Base-by-base conservation (phyloP, 2,888 invertebrate species). In the Idaea aversata region DNA sequence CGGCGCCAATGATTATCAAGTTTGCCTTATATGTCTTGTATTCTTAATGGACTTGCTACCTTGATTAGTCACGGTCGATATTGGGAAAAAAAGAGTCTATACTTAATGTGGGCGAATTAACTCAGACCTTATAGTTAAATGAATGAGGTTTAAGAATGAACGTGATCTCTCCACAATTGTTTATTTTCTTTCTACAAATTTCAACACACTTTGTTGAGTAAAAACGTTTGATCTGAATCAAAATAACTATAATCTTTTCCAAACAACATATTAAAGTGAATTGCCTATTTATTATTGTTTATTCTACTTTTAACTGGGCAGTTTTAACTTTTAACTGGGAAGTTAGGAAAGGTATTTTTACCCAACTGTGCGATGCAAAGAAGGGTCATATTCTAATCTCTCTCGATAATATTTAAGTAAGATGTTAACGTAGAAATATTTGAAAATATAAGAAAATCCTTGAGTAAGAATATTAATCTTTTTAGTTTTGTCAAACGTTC, bases 331-430 rank as follows among this genome's bases (percentile, higher is more conserved):
- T 25, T 25, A 25, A 25, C 25, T 25, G 25, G 25, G 25, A 25
- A 25, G 25, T 3, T 25, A 25, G 1, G 2, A 25, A 25, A 25
- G 25, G 3, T 25, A 25, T 25, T 25, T 25, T 25, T 25, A 25
- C 25, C 25, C 25, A 3, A 25, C 25, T 25, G 57, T 57, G 6
- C 25, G 25, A 25, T 3, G 25, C 25, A 25, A 25, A 25, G 25
- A 3, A 25, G 25, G 25, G 25, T 25, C 64, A 25, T 65, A 64
- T 64, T 62, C 64, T 25, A 60, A 62, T 64, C 63, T n/a, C n/a
- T n/a, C n/a, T 57, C 7, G 57, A 13, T 57, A 57, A 57, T 13
- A 57, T 57, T 13, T 13, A 15, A 3, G 57, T 2, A 57, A 57
- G 10, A 57, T 7, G 57, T 57, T 1, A 57, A 1, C 57, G 57